A percentile compares a stretch with the other conserved stretches of the same genome.
phyloP scores from a whole-genome alignment of 53 echinoderm and acorn worm species.

The Holothuria leucospilota region DNA sequence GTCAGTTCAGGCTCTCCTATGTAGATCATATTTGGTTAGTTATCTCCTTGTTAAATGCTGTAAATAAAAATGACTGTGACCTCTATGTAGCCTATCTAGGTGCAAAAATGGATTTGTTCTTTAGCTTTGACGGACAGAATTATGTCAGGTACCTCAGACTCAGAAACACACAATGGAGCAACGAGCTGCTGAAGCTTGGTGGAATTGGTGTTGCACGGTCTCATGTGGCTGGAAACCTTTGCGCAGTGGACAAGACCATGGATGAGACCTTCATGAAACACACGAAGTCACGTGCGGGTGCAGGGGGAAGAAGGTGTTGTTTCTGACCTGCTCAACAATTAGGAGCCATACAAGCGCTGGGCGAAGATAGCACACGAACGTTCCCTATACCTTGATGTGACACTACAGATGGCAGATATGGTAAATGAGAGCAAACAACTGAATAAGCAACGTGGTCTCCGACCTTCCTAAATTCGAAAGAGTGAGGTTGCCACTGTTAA shows the following conservation, averaged over 20 bases:
- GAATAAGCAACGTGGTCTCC: slow-evolving; percentile 41
- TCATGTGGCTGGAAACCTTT: slow-evolving; percentile 46
- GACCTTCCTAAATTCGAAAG: slow-evolving; percentile 31
- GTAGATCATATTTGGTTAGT: slow-evolving; percentile 68
- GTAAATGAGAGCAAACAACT: slow-evolving; percentile 8
- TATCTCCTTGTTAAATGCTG: slow-evolving; percentile 49
- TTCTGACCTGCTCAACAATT: slow-evolving; percentile 54
- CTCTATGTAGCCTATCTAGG: slow-evolving; percentile 49
- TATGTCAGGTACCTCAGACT: slow-evolving; percentile 55
- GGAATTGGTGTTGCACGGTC: slow-evolving; percentile 61
- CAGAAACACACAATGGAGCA: slow-evolving; percentile 59
- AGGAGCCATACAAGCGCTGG: slow-evolving; percentile 65
- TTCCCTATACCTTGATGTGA: slow-evolving; percentile 44
- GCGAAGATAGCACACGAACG: slow-evolving; percentile 50
- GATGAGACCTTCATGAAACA: slow-evolving; percentile 73
- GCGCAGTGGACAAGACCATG: slow-evolving; percentile 73
- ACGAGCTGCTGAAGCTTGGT: slow-evolving; percentile 50
- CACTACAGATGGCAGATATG: slow-evolving; percentile 53
- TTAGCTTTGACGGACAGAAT: slow-evolving; percentile 64
- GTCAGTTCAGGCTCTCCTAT: slow-evolving; percentile 75
- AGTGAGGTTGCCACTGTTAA: no score
- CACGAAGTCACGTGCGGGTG: slow-evolving; percentile 49
- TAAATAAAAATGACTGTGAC: slow-evolving; percentile 62
- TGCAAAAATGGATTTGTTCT: slow-evolving; percentile 65
- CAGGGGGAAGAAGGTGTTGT: slow-evolving; percentile 62